Evolutionary conservation across 2,888 invertebrate genomes (phyloP).

Genomic region (Nomada goodeniana): DNA sequence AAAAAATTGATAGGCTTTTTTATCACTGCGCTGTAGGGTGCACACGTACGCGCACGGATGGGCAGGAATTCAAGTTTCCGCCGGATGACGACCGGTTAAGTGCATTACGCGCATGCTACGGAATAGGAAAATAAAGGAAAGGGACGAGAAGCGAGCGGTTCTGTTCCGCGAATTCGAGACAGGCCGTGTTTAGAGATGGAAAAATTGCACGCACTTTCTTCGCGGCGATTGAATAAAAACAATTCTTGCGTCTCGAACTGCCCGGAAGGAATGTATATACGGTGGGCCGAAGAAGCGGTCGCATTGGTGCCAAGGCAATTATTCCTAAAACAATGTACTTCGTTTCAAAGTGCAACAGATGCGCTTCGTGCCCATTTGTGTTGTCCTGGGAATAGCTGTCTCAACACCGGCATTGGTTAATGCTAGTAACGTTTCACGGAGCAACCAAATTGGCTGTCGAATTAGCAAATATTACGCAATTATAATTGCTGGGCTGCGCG

Average conservation of each 20-base stretch:
- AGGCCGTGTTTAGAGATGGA: not conserved
- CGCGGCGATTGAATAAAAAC: not conserved
- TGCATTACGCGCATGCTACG: slow-evolving; percentile 1
- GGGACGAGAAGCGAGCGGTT: not conserved
- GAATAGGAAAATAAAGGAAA: not conserved
- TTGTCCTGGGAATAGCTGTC: too few relatives aligned
- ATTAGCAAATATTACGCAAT: not conserved
- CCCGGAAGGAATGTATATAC: not conserved
- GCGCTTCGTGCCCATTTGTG: too few relatives aligned
- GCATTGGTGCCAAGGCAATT: too few relatives aligned
- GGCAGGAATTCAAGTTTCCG: slow-evolving; percentile 31
- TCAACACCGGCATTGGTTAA: not conserved
- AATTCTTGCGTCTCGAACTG: not conserved
- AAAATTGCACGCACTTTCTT: slow-evolving; percentile 26
- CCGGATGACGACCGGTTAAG: slow-evolving; percentile 52
- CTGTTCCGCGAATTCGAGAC: slow-evolving; percentile 23
- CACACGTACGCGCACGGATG: not conserved
- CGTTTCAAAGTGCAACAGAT: too few relatives aligned
- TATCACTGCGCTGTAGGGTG: slow-evolving; percentile 10
- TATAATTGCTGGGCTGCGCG: too few relatives aligned
- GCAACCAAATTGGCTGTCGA: not conserved
- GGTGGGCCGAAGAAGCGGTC: too few relatives aligned
- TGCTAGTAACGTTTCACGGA: not conserved
- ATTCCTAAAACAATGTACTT: too few relatives aligned
- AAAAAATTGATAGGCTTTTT: not conserved